These are phyloP conservation scores for Pseudomugil tenellus DNA, from an alignment of 2,797 vertebrate species.

Conservation along the genomic window DNA sequence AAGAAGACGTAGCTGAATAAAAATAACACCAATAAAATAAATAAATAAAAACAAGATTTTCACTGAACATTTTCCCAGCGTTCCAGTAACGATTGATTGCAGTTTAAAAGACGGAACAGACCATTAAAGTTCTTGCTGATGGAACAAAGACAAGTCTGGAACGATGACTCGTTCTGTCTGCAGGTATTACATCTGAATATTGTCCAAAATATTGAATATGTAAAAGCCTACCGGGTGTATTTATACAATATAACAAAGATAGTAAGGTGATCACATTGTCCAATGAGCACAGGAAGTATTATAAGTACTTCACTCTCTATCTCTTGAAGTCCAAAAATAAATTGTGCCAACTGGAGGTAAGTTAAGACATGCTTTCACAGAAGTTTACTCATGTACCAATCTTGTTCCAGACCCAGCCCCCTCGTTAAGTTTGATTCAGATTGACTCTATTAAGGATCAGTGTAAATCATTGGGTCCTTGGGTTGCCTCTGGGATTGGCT, in stretches of 20 bases:
- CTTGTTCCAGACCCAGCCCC: neutral
- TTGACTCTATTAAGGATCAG: neutral
- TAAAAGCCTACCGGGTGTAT: slow-evolving; percentile 16
- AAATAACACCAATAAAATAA: slow-evolving; percentile 46
- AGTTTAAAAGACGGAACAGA: slow-evolving; percentile 60
- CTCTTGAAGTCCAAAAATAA: neutral
- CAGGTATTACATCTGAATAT: slow-evolving; percentile 24
- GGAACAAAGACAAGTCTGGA: slow-evolving; percentile 58
- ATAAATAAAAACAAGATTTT: slow-evolving; percentile 50
- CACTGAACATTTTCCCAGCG: slow-evolving; percentile 57
- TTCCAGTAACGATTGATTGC: slow-evolving; percentile 62
- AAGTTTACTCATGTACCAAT: neutral
- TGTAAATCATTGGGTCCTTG: neutral
- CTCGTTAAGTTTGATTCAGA: neutral
- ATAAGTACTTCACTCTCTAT: neutral
- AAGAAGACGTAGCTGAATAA: slow-evolving; percentile 63
- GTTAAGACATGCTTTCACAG: neutral
- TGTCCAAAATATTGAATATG: slow-evolving; percentile 18
- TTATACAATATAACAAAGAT: slow-evolving; percentile 11
- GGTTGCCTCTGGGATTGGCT: neutral
- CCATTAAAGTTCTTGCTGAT: slow-evolving; percentile 43
- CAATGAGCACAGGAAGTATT: neutral
- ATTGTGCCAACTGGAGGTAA: neutral
- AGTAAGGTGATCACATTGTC: neutral
- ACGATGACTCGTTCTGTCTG: slow-evolving; percentile 30